These are phyloP conservation scores for Indicator indicator DNA, from an alignment of 2,113 vertebrate genomes.

Conservation along the genomic window DNA sequence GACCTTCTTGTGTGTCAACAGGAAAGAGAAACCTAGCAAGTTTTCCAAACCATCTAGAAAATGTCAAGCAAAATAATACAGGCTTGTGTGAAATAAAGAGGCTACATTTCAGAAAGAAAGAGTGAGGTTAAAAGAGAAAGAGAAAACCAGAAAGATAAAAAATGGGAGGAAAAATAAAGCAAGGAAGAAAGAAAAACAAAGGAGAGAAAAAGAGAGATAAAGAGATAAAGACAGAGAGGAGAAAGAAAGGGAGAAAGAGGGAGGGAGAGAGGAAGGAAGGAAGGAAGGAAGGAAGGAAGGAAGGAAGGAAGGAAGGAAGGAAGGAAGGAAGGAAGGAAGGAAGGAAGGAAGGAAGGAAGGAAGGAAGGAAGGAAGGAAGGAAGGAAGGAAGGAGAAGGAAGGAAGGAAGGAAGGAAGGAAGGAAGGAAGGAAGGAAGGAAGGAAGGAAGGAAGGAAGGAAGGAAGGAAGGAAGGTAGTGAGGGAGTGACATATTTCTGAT, in stretches of 20 bases:
- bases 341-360: neutral
- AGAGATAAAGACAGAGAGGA: fast-evolving
- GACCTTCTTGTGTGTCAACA: neutral
- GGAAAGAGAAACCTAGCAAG: neutral
- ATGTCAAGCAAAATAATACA: neutral
- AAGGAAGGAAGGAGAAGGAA: neutral
- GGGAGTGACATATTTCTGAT: neutral
- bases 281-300: neutral
- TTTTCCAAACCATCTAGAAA: neutral
- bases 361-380: too few species aligned
- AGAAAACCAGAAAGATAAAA: too few species aligned
- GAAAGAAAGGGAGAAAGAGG: fast-evolving
- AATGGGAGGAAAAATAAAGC: neutral
- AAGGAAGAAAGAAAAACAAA: fast-evolving
- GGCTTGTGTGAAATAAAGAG: neutral
- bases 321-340: too few species aligned
- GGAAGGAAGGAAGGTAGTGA: too few species aligned
- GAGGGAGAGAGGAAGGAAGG: neutral
- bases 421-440: too few species aligned
- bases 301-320: neutral
- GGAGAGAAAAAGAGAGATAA: neutral
- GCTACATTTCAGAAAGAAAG: neutral
- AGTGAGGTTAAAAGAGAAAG: too few species aligned
- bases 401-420: fast-evolving
- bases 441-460: neutral